Evolutionary conservation across 2,113 vertebrate genomes (phyloP).

Genomic region (Sclerurus mexicanus): DNA sequence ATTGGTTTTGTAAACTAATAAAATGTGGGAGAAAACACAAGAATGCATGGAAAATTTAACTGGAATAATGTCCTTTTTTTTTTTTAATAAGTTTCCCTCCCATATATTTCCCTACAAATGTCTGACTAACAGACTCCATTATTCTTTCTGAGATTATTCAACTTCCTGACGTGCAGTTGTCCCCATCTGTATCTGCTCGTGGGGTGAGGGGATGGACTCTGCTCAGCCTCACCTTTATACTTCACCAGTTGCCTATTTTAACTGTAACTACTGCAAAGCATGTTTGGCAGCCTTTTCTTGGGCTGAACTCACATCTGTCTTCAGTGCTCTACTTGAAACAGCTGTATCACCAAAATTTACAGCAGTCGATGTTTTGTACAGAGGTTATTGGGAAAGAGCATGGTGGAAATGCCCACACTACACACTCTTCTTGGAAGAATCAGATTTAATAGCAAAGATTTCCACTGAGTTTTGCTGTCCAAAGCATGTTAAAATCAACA

Average conservation of each 20-base stretch:
- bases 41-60: background rate
- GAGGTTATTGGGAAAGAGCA: fast-evolving
- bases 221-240: background rate
- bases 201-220: background rate
- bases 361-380: background rate
- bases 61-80: background rate
- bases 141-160: background rate
- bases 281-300: background rate
- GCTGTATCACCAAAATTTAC: background rate
- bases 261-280: background rate
- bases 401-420: background rate
- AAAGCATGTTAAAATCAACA: background rate
- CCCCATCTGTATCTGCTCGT: background rate
- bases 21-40: background rate
- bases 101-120: background rate
- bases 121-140: background rate
- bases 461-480: background rate
- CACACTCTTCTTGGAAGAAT: background rate
- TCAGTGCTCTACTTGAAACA: background rate
- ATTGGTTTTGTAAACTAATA: background rate
- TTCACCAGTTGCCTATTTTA: background rate
- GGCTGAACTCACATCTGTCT: background rate
- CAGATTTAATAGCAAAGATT: background rate
- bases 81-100: background rate
- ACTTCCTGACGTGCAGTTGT: fast-evolving